phyloP scores from a whole-genome alignment of 2,113 vertebrate species.

The Oreochromis aureus region DNA sequence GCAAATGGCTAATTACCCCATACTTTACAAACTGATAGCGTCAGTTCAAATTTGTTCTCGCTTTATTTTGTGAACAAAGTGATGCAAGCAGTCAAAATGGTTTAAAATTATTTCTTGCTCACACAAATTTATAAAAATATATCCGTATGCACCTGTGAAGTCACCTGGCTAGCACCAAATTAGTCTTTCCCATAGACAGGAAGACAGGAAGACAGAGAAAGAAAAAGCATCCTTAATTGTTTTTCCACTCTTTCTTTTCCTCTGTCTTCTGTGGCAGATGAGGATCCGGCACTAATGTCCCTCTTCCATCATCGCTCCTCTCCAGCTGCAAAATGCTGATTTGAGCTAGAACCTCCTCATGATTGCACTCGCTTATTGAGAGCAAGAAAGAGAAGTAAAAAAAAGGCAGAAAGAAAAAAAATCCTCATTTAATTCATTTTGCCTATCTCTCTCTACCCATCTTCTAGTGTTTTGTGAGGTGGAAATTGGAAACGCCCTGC shows the following conservation, averaged over 20 bases:
- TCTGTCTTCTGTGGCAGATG: conserved; percentile 34
- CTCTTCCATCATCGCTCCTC: conserved; percentile 58
- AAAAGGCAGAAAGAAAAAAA: neutral
- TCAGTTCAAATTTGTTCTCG: neutral
- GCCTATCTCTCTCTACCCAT: conserved; percentile 46
- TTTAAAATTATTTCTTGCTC: neutral
- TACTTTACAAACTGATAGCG: neutral
- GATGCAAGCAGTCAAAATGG: neutral
- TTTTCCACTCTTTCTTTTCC: conserved; percentile 12
- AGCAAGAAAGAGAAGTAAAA: neutral
- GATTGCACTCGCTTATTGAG: conserved; percentile 50
- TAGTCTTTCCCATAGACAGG: neutral
- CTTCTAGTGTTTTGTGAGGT: conserved; percentile 48
- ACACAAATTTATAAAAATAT: neutral
- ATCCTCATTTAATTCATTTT: conserved; percentile 45
- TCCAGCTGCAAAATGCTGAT: conserved; percentile 55
- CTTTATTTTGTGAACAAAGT: neutral
- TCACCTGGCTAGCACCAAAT: neutral
- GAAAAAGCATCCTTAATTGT: conserved; percentile 22
- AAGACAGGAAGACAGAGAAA: neutral
- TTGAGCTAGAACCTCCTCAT: conserved; percentile 44
- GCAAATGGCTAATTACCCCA: neutral
- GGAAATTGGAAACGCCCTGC: conserved; percentile 62
- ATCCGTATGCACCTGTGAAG: neutral
- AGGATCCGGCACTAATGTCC: conserved; percentile 49